phyloP scores from a whole-genome alignment of 2,888 invertebrate genomes.

The Tetheella fluctuosa region DNA sequence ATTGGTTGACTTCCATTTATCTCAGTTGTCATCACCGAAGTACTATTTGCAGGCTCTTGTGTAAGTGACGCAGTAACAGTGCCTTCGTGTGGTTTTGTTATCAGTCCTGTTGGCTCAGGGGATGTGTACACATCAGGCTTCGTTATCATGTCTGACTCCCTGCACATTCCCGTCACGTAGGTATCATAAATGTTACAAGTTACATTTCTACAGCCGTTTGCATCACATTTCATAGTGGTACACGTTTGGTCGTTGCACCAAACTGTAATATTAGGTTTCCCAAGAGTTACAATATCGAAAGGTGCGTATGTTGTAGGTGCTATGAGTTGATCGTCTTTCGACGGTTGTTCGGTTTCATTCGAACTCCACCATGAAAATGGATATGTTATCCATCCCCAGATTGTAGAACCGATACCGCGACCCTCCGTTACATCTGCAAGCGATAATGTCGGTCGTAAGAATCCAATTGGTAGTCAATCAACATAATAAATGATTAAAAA shows the following conservation, averaged over 20 bases:
- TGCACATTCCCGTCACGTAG: slow-evolving; percentile 72
- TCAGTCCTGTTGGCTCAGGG: slow-evolving; percentile 34
- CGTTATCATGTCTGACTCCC: slow-evolving; percentile 58
- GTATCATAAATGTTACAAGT: slow-evolving; percentile 80
- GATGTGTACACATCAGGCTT: slow-evolving; percentile 46
- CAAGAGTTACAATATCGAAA: slow-evolving; percentile 56
- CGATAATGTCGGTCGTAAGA: slow-evolving; percentile 35
- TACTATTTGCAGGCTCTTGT: slow-evolving; percentile 19
- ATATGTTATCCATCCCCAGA: slow-evolving; percentile 79
- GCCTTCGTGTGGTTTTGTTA: slow-evolving; percentile 18
- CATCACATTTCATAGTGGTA: slow-evolving; percentile 73
- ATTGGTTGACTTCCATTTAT: slow-evolving; percentile 29
- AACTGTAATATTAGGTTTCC: slow-evolving; percentile 67
- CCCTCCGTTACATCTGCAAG: slow-evolving; percentile 70
- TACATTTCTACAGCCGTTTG: slow-evolving; percentile 62
- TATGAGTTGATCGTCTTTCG: slow-evolving; percentile 46
- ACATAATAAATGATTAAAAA: not conserved
- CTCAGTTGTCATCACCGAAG: slow-evolving; percentile 24
- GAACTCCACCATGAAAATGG: slow-evolving; percentile 75
- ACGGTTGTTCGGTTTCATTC: slow-evolving; percentile 39
- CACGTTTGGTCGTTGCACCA: slow-evolving; percentile 80
- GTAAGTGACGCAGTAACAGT: slow-evolving; percentile 28
- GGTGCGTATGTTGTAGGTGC: slow-evolving; percentile 46
- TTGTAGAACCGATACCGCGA: slow-evolving; percentile 65
- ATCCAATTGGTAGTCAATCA: slow-evolving; percentile 17